These are phyloP conservation scores for Pluvianellus socialis DNA, from an alignment of 2,113 vertebrate genomes.

Conservation along the genomic window DNA sequence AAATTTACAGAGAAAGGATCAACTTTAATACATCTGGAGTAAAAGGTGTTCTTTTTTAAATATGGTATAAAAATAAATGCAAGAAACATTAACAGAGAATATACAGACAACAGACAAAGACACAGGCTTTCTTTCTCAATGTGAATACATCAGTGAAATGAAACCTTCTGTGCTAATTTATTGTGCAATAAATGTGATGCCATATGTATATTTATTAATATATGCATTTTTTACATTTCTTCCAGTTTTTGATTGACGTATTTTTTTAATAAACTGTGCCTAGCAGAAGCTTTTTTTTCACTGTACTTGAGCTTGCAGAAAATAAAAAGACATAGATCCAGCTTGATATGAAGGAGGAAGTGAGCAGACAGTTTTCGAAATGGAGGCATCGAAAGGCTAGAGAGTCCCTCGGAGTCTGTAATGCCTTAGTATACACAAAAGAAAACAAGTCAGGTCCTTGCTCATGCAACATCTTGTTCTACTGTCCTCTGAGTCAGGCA, in stretches of 20 bases:
- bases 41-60: conserved; percentile 93
- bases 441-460: conserved; percentile 82
- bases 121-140: conserved; percentile 76
- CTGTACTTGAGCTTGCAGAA: conserved; percentile 82
- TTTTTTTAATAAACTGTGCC: conserved; percentile 73
- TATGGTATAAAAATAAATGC: conserved; percentile 99
- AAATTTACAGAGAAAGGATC: conserved; percentile 89
- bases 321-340: conserved; percentile 78
- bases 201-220: conserved; percentile 81
- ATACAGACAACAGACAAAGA: conserved; percentile 84
- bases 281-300: conserved; percentile 76
- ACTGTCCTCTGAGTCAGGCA: conserved; percentile 80
- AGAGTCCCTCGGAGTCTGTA: conserved; percentile 78
- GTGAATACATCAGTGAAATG: conserved; percentile 84
- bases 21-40: conserved; percentile 92
- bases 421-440: conserved; percentile 79
- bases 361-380: conserved; percentile 77
- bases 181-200: conserved; percentile 88
- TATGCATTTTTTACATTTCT: conserved; percentile 77
- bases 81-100: conserved; percentile 88
- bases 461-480: conserved; percentile 92
- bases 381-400: conserved; percentile 76
- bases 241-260: conserved; percentile 82
- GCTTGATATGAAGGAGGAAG: conserved; percentile 78
- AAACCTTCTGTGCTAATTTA: conserved; percentile 86